Percentiles rank a stretch among this genome's conserved stretches.
Conservation (phyloP, 2,888 invertebrate species). For the Physocephala rufipes region DNA sequence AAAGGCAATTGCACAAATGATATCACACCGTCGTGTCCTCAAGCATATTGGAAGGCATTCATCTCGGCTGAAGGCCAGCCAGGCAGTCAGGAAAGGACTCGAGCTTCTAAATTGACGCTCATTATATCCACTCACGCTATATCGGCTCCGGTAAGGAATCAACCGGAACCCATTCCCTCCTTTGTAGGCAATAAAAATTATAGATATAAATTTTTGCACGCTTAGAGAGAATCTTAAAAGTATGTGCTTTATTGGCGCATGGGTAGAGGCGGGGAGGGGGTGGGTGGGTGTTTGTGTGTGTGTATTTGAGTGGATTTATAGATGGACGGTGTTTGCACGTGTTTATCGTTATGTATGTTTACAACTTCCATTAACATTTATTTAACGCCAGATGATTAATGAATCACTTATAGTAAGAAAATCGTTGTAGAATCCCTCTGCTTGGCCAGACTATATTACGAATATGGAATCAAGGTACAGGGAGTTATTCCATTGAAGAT, state of each 20-base stretch:
- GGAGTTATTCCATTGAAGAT: no score
- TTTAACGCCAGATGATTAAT: constrained; percentile 57
- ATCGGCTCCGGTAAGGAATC: neutral
- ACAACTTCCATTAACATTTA: constrained; percentile 43
- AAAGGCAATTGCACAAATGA: neutral
- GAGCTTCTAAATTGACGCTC: constrained; percentile 9
- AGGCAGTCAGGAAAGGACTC: neutral
- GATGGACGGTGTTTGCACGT: neutral
- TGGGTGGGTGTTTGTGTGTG: neutral
- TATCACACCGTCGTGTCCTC: neutral
- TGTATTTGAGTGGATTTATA: neutral
- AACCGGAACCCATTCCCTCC: neutral
- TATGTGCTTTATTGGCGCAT: neutral
- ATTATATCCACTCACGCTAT: neutral
- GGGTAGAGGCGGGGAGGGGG: neutral
- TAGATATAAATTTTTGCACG: constrained; percentile 1
- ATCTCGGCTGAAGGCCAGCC: neutral
- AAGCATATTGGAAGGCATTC: neutral
- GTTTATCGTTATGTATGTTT: constrained; percentile 17
- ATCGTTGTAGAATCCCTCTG: no score
- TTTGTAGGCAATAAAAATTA: neutral
- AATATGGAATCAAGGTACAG: no score
- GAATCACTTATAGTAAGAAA: constrained; percentile 59
- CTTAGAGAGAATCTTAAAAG: neutral
- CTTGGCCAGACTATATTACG: no score